These are phyloP conservation scores for Pyrocoelia pectoralis DNA, from an alignment of 2,888 invertebrate species.

Conservation along the genomic window DNA sequence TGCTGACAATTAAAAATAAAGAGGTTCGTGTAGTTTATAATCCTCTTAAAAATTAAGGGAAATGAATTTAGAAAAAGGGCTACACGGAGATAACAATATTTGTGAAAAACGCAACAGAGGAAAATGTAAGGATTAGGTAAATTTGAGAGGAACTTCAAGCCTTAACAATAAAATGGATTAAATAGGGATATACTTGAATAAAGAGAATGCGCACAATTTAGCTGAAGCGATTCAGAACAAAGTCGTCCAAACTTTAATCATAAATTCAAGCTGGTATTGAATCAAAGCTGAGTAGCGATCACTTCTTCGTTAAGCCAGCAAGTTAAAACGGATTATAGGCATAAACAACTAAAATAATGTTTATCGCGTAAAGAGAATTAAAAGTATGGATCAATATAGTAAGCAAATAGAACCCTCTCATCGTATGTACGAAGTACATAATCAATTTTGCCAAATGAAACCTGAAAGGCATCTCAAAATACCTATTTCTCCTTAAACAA, in stretches of 20 bases:
- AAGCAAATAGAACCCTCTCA: too few species aligned
- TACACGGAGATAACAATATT: slow-evolving; percentile 12
- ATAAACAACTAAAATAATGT: slow-evolving; percentile 23
- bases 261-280: slow-evolving; percentile 55
- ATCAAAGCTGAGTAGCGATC: slow-evolving; percentile 45
- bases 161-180: slow-evolving; percentile 58
- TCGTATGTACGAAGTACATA: too few species aligned
- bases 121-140: slow-evolving; percentile 37
- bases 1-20: too few species aligned
- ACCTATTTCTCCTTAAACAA: slow-evolving; percentile 9
- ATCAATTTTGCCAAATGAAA: background rate
- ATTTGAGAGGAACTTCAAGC: slow-evolving; percentile 55
- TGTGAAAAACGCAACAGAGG: slow-evolving; percentile 30
- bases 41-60: background rate
- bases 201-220: slow-evolving; percentile 58
- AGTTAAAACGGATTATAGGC: slow-evolving; percentile 32
- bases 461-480: background rate
- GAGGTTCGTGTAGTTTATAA: background rate
- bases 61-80: background rate
- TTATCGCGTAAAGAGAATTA: background rate
- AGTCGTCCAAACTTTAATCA: slow-evolving; percentile 57
- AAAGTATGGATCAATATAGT: too few species aligned
- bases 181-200: slow-evolving; percentile 56
- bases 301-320: slow-evolving; percentile 37
- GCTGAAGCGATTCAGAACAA: slow-evolving; percentile 56